Evolutionary conservation across 2,113 vertebrate genomes (phyloP).

Genomic region (human): GRCh38 chr3:148009001-148009500

Average conservation of each 20-base stretch:
- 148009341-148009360: conserved; percentile 1
- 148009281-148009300: not conserved
- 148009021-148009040: not conserved
- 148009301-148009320: not conserved
- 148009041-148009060: not conserved
- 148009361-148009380: not conserved
- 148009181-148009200: not conserved
- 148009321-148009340: not conserved
- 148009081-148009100: not conserved
- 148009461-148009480: not conserved
- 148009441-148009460: conserved; percentile 9
- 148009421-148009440: not conserved
- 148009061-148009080: not conserved
- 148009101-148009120: not conserved
- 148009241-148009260: not conserved
- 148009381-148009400: not conserved
- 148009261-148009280: not conserved
- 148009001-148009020: not conserved
- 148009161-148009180: not conserved
- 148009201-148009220: not conserved
- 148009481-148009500: not conserved
- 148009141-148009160: not conserved
- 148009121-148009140: not conserved
- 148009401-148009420: not conserved
- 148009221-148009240: not conserved